Conservation (phyloP, 2,797 vertebrate species). For the Halcyon chelicuti region DNA sequence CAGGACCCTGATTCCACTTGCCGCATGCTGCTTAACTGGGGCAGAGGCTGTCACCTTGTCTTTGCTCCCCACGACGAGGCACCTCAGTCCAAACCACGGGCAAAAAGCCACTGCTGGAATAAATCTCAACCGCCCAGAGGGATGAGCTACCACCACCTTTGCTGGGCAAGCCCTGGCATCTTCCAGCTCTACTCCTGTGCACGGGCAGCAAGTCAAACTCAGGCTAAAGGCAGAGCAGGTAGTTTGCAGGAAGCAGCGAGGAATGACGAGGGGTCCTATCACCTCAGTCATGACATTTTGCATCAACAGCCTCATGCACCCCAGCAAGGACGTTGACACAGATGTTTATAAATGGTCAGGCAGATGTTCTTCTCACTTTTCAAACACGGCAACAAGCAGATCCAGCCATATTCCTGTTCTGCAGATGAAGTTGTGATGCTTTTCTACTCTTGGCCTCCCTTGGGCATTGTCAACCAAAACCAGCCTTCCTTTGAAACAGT, state of each 20-base stretch:
- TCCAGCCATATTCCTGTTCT: neutral
- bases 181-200: neutral
- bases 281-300: neutral
- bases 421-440: neutral
- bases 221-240: fast-evolving
- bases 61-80: fast-evolving
- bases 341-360: fast-evolving
- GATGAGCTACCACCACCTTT: fast-evolving
- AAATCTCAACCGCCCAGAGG: fast-evolving
- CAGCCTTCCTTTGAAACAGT: neutral
- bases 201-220: fast-evolving
- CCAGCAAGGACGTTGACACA: neutral
- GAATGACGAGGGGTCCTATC: fast-evolving
- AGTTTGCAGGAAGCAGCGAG: neutral
- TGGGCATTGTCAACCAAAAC: neutral
- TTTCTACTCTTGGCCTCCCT: neutral
- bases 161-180: neutral
- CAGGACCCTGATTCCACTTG: neutral
- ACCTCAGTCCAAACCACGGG: fast-evolving
- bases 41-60: neutral
- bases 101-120: neutral
- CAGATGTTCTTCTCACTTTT: neutral
- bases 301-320: neutral
- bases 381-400: neutral
- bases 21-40: neutral